These are phyloP conservation scores for Limnephilus marmoratus DNA, from an alignment of 2,888 invertebrate genomes.

Conservation along the genomic window DNA sequence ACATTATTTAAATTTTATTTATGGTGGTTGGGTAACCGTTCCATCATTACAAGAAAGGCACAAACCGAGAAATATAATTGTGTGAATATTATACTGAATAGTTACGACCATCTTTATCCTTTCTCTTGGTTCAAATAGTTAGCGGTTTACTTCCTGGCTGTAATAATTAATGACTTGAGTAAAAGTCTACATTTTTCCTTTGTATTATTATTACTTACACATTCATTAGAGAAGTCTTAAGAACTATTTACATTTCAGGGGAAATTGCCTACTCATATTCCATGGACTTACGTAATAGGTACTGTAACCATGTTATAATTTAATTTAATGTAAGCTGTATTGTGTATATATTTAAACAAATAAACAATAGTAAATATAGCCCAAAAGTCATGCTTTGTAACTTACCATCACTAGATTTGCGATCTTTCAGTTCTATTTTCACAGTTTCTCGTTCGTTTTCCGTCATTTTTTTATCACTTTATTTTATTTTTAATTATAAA, in stretches of 20 bases:
- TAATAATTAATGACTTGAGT: neutral
- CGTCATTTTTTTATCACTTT: slow-evolving; percentile 2
- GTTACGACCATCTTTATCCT: neutral
- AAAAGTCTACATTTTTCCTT: neutral
- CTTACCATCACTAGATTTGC: slow-evolving; percentile 26
- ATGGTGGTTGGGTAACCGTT: neutral
- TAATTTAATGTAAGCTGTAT: too few species aligned
- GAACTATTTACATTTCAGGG: too few species aligned
- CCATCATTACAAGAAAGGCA: neutral
- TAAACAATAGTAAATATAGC: too few species aligned
- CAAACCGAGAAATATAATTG: neutral
- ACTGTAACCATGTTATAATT: too few species aligned
- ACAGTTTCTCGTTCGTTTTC: slow-evolving; percentile 10
- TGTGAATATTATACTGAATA: neutral
- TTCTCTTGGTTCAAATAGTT: neutral
- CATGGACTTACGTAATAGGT: too few species aligned
- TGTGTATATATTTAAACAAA: too few species aligned
- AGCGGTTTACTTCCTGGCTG: neutral
- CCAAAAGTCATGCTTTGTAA: neutral
- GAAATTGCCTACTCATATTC: too few species aligned
- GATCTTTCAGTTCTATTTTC: slow-evolving; percentile 33
- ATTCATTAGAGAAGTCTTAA: too few species aligned
- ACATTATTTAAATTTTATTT: neutral
- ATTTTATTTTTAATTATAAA: neutral
- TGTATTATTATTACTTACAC: too few species aligned